phyloP scores from a whole-genome alignment of 2,113 vertebrate species.

The Pollachius pollachius region DNA sequence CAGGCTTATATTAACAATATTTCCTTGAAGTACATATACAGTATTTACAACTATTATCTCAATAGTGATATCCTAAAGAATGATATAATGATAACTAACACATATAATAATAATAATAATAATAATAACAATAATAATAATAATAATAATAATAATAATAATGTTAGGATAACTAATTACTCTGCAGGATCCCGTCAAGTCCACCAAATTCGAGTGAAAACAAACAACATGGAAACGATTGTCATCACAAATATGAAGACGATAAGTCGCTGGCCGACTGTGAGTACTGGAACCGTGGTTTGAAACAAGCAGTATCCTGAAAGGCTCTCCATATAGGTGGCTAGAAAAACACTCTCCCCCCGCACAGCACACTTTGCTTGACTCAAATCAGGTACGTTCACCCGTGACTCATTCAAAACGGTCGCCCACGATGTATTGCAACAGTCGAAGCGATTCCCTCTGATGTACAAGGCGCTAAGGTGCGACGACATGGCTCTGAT shows the following conservation, averaged over 20 bases:
- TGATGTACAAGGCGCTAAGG: constrained; percentile 58
- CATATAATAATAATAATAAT: no score
- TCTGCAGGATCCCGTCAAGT: constrained; percentile 21
- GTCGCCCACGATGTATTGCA: constrained; percentile 74
- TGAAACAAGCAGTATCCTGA: constrained; percentile 39
- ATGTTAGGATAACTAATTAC: constrained; percentile 20
- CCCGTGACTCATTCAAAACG: constrained; percentile 29
- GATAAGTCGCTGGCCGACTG: constrained; percentile 39
- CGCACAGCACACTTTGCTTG: constrained; percentile 53
- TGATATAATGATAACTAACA: no score
- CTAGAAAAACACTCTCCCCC: constrained; percentile 14
- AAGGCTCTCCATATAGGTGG: constrained; percentile 39
- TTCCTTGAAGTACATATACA: no score
- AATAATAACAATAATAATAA: no score
- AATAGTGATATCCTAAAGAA: no score
- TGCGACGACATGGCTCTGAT: constrained; percentile 29
- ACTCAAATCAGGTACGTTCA: constrained; percentile 64
- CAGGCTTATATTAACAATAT: no score
- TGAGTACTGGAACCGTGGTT: constrained; percentile 20
- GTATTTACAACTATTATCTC: no score
- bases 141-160: no score
- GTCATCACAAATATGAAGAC: constrained; percentile 46
- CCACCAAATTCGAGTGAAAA: constrained; percentile 38
- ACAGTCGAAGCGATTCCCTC: constrained; percentile 77
- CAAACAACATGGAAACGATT: constrained; percentile 23